phyloP scores from a whole-genome alignment of 2,888 invertebrate genomes.

The Hoplodrina ambigua region DNA sequence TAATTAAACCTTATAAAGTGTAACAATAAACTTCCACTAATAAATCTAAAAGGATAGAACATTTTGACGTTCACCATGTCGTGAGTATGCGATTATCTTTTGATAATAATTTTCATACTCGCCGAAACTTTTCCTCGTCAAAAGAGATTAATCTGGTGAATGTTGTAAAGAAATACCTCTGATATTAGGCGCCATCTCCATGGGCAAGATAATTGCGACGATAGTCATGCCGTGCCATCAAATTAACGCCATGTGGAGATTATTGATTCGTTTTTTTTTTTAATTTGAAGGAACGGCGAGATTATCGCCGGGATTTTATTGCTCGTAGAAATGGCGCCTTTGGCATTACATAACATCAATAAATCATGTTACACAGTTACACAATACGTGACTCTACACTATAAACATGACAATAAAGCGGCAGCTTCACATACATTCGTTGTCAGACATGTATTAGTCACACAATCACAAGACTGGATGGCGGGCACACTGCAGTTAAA shows the following conservation, averaged over 20 bases:
- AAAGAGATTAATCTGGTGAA: slow-evolving; percentile 14
- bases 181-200: slow-evolving; percentile 10
- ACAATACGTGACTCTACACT: slow-evolving; percentile 52
- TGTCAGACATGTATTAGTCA: slow-evolving; percentile 70
- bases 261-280: neutral
- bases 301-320: neutral
- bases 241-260: neutral
- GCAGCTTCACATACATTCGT: slow-evolving; percentile 53
- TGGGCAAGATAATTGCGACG: neutral
- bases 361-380: slow-evolving; percentile 59
- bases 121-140: slow-evolving; percentile 8
- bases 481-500: slow-evolving; percentile 78
- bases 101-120: slow-evolving; percentile 13
- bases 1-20: slow-evolving; percentile 50
- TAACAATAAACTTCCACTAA: slow-evolving; percentile 44
- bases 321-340: neutral
- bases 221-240: neutral
- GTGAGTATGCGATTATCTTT: slow-evolving; percentile 27
- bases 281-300: neutral
- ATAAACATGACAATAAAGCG: slow-evolving; percentile 50
- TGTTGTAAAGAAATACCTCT: slow-evolving; percentile 23
- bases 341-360: slow-evolving; percentile 51
- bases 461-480: slow-evolving; percentile 69
- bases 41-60: slow-evolving; percentile 37
- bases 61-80: slow-evolving; percentile 10